A percentile compares a stretch with the other conserved stretches of the same genome.
phyloP scores from a whole-genome alignment of 1,140 invertebrate genomes.

The Cydia pomonella region DNA sequence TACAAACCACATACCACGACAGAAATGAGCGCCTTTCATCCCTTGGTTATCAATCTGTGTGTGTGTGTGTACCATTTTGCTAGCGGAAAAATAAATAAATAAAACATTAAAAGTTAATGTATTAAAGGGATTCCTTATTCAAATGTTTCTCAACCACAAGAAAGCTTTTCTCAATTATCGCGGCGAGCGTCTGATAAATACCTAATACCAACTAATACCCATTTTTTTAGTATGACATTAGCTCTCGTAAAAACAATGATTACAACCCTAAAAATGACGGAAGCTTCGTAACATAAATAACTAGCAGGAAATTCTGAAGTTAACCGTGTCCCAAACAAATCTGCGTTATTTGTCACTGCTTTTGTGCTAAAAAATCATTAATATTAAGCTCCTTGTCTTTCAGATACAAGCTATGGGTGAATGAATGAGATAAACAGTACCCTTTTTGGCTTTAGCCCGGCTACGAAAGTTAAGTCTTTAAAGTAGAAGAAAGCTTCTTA shows the following conservation, averaged over 20 bases:
- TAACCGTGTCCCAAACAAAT: slow-evolving; percentile 12
- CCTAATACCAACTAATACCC: background rate
- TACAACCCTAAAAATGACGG: background rate
- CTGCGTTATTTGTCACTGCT: slow-evolving; percentile 7
- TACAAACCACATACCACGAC: no score
- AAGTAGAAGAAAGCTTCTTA: background rate
- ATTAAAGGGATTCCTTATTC: no score
- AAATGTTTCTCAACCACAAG: no score
- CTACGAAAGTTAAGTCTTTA: background rate
- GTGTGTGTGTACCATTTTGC: no score
- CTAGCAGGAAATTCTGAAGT: background rate
- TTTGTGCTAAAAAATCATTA: background rate
- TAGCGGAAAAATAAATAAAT: no score
- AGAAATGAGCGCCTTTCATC: no score
- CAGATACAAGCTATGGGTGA: background rate
- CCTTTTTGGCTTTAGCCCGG: background rate
- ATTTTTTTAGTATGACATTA: background rate
- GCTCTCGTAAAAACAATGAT: slow-evolving; percentile 4
- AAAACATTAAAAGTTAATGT: no score
- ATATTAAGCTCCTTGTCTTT: background rate
- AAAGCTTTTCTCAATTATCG: background rate
- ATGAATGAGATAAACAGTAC: slow-evolving; percentile 3
- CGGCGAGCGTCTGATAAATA: no score
- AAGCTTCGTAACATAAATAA: slow-evolving; percentile 17
- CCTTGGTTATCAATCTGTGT: no score